Evolutionary conservation across 1,140 invertebrate species (phyloP).

Genomic region (Melitaea cinxia): DNA sequence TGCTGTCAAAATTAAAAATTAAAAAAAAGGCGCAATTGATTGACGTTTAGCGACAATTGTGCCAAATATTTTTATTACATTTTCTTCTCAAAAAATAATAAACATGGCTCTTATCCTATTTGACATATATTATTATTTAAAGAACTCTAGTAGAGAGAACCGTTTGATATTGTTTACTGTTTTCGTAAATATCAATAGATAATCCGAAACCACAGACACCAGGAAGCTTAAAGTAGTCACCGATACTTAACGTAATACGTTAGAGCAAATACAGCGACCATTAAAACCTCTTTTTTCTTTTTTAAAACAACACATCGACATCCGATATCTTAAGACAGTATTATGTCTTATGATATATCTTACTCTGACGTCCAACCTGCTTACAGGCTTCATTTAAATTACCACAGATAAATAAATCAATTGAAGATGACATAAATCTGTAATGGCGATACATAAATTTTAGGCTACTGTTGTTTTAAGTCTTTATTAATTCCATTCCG

Average conservation of each 20-base stretch:
- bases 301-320: slow-evolving; percentile 31
- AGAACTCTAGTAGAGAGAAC: too few species aligned
- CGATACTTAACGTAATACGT: slow-evolving; percentile 30
- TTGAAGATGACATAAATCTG: slow-evolving; percentile 5
- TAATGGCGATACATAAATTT: neutral
- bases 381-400: slow-evolving; percentile 16
- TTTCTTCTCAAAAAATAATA: too few species aligned
- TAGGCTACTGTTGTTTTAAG: neutral
- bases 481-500: too few species aligned
- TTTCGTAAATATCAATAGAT: slow-evolving; percentile 9
- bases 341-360: slow-evolving; percentile 23
- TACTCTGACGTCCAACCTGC: slow-evolving; percentile 16
- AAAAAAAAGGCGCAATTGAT: too few species aligned
- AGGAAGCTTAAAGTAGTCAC: slow-evolving; percentile 45
- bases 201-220: slow-evolving; percentile 16
- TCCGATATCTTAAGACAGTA: slow-evolving; percentile 27
- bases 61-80: neutral
- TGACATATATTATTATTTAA: too few species aligned
- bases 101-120: too few species aligned
- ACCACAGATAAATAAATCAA: slow-evolving; percentile 12
- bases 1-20: neutral
- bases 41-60: too few species aligned
- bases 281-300: slow-evolving; percentile 36
- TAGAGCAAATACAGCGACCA: slow-evolving; percentile 30
- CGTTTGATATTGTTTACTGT: too few species aligned